phyloP scores from a whole-genome alignment of 2,797 vertebrate species.

The Pteronotus mesoamericanus region DNA sequence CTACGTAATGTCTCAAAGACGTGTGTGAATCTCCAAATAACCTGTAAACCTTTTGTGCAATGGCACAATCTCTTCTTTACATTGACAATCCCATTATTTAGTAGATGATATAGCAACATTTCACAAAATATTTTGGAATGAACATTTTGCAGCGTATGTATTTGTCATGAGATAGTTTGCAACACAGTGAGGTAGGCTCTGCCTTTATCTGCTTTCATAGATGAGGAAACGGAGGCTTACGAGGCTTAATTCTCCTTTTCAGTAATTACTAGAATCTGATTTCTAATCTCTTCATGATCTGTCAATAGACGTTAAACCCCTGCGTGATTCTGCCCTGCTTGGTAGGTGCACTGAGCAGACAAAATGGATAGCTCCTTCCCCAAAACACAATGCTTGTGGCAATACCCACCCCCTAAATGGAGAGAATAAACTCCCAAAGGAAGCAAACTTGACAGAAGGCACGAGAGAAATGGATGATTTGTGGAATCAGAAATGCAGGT shows the following conservation, averaged over 20 bases:
- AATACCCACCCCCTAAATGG: background rate
- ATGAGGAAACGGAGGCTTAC: background rate
- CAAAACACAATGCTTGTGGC: background rate
- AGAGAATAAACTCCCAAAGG: background rate
- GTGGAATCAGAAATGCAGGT: background rate
- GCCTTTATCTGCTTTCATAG: background rate
- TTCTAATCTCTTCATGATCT: accelerated
- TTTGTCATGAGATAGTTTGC: background rate
- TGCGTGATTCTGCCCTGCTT: background rate
- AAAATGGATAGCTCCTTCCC: background rate
- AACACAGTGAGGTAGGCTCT: background rate
- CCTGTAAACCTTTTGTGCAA: background rate
- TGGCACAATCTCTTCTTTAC: background rate
- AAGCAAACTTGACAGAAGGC: background rate
- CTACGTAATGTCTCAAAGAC: background rate
- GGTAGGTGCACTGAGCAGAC: background rate
- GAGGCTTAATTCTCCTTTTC: background rate
- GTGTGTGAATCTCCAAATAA: background rate
- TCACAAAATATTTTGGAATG: background rate
- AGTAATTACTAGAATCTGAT: background rate
- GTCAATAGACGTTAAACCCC: background rate
- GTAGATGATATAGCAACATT: background rate
- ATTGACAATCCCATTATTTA: background rate
- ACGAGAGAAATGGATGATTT: background rate
- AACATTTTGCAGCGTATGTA: background rate